These are phyloP conservation scores for Nanorana parkeri DNA, from an alignment of 2,113 vertebrate species.

Conservation along the genomic window DNA sequence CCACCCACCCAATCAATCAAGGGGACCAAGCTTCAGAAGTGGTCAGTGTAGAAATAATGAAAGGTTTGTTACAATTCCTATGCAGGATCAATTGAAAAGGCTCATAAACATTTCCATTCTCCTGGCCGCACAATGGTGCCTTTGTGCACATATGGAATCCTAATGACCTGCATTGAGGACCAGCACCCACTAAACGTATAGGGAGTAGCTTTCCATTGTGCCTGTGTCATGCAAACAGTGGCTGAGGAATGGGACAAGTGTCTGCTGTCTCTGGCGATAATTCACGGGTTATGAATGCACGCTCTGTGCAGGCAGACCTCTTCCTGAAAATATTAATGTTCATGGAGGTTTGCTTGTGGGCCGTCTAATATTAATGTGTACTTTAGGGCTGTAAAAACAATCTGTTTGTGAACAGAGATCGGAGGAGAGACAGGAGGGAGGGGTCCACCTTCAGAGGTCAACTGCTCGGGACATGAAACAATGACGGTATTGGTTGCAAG, in stretches of 20 bases:
- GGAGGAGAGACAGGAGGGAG: neutral
- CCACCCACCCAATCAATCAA: constrained; percentile 47
- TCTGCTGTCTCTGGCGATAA: constrained; percentile 23
- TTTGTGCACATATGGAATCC: constrained; percentile 44
- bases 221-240: constrained; percentile 19
- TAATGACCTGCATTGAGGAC: constrained; percentile 34
- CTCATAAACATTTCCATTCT: constrained; percentile 48
- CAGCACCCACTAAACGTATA: constrained; percentile 27
- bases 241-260: constrained; percentile 28
- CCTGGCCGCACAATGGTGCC: neutral
- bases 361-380: constrained; percentile 38
- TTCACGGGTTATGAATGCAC: constrained; percentile 20
- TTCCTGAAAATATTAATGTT: constrained; percentile 42
- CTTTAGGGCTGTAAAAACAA: constrained; percentile 28
- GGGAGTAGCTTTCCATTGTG: constrained; percentile 15
- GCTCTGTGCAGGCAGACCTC: neutral
- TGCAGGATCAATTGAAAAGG: constrained; percentile 47
- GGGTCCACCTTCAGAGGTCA: constrained; percentile 1
- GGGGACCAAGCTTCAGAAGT: constrained; percentile 25
- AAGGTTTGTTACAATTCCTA: constrained; percentile 37
- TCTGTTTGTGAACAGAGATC: neutral
- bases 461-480: neutral
- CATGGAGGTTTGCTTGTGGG: constrained; percentile 16
- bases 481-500: constrained; percentile 16
- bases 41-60: constrained; percentile 43